A percentile compares a stretch with the other conserved stretches of the same genome.
phyloP scores from a whole-genome alignment of 2,888 invertebrate species.

The Tuta absoluta region DNA sequence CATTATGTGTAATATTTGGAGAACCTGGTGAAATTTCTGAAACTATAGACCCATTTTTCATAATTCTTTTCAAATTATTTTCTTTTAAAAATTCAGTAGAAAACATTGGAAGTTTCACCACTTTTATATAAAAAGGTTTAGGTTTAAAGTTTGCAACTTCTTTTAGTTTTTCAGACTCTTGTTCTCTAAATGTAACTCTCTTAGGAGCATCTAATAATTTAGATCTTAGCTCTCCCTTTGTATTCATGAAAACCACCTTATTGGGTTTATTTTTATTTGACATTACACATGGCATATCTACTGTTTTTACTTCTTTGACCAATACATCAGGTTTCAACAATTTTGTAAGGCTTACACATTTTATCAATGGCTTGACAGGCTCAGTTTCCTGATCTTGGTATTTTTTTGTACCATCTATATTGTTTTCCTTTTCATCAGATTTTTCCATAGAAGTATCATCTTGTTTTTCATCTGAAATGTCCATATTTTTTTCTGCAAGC shows the following conservation, averaged over 20 bases:
- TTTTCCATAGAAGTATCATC: not conserved
- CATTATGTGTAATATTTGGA: not conserved
- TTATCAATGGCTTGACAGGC: constrained; percentile 53
- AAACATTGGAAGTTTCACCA: constrained; percentile 54
- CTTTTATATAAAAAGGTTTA: constrained; percentile 54
- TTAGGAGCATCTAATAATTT: constrained; percentile 25
- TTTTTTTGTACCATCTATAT: not conserved
- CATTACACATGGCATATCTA: constrained; percentile 50
- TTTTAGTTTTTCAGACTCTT: constrained; percentile 39
- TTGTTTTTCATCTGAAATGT: not conserved
- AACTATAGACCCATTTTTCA: constrained; percentile 45
- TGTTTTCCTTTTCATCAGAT: constrained; percentile 26
- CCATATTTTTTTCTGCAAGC: not conserved
- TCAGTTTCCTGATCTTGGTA: constrained; percentile 26
- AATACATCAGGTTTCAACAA: constrained; percentile 60
- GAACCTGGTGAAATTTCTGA: constrained; percentile 41
- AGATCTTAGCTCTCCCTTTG: constrained; percentile 19
- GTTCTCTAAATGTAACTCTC: constrained; percentile 14
- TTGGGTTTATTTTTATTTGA: constrained; percentile 33
- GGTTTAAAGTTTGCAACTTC: constrained; percentile 48
- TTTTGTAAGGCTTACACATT: constrained; percentile 69
- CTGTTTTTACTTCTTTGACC: constrained; percentile 28
- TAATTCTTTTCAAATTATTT: constrained; percentile 55
- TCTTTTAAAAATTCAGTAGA: constrained; percentile 47
- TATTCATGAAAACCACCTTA: constrained; percentile 26